These are phyloP conservation scores for Chrysomallon squamiferum DNA, from an alignment of 1,140 invertebrate genomes.

Conservation along the genomic window DNA sequence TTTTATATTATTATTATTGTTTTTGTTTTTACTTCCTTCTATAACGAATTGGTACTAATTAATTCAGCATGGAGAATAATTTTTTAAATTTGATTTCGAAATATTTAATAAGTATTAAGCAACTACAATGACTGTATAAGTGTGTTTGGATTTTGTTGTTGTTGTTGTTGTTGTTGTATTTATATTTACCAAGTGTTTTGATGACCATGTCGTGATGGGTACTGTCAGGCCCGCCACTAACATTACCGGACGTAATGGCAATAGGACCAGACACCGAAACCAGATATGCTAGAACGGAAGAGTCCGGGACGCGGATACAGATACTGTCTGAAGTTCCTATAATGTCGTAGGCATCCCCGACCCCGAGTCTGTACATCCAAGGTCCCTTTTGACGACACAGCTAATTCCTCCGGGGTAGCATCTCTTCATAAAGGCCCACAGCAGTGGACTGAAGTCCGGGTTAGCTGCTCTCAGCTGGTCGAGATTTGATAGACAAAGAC, in stretches of 20 bases:
- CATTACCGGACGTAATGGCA: slow-evolving; percentile 46
- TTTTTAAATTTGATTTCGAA: no score
- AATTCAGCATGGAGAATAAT: no score
- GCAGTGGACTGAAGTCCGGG: slow-evolving; percentile 28
- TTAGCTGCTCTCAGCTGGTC: slow-evolving; percentile 34
- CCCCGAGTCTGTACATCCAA: slow-evolving; percentile 40
- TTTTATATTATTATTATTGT: no score
- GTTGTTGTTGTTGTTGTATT: no score
- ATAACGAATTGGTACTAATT: no score
- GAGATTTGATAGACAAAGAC: slow-evolving; percentile 37
- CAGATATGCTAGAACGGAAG: slow-evolving; percentile 42
- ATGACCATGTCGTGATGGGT: slow-evolving; percentile 46
- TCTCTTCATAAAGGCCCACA: slow-evolving; percentile 40
- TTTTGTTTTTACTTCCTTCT: no score
- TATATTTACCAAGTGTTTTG: slow-evolving; percentile 34
- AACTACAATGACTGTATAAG: no score
- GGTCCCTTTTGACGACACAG: slow-evolving; percentile 45
- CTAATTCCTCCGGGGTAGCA: slow-evolving; percentile 50
- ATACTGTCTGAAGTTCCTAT: slow-evolving; percentile 45
- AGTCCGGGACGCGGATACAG: slow-evolving; percentile 45
- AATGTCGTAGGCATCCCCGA: slow-evolving; percentile 33
- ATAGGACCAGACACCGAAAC: slow-evolving; percentile 41
- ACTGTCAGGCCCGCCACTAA: slow-evolving; percentile 46
- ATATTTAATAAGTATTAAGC: no score
- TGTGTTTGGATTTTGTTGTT: no score